Evolutionary conservation across 2,888 invertebrate genomes (phyloP).

Genomic region (Xylophagus ater): DNA sequence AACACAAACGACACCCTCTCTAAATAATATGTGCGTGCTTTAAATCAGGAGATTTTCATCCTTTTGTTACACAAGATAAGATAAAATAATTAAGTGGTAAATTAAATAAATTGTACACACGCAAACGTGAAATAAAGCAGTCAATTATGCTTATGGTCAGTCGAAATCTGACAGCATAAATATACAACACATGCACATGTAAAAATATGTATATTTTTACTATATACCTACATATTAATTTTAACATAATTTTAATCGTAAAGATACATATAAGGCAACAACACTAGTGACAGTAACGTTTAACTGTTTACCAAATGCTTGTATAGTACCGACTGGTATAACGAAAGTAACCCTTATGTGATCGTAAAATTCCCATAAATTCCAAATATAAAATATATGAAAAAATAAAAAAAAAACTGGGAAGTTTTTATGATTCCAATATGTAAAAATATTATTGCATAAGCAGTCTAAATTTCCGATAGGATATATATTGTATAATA

Average conservation of each 20-base stretch:
- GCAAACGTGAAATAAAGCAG: no score
- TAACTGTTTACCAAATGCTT: neutral
- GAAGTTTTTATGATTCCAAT: slow-evolving; percentile 14
- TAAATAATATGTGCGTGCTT: neutral
- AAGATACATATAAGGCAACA: neutral
- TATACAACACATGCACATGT: no score
- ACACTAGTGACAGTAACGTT: neutral
- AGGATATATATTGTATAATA: no score
- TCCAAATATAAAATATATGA: neutral
- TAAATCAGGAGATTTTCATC: no score
- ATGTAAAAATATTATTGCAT: slow-evolving; percentile 16
- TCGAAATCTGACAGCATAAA: no score
- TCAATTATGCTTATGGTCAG: no score
- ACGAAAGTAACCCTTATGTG: slow-evolving; percentile 4
- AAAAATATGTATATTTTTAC: no score
- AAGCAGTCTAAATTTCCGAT: slow-evolving; percentile 11
- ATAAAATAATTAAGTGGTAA: slow-evolving; percentile 10
- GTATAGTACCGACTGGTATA: neutral
- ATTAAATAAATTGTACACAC: slow-evolving; percentile 1
- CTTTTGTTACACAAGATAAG: slow-evolving; percentile 10
- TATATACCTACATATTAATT: neutral
- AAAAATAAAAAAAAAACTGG: slow-evolving; percentile 4
- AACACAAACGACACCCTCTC: no score
- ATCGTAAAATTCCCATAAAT: slow-evolving; percentile 8
- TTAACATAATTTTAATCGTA: neutral